phyloP scores from a whole-genome alignment of 37 sponge, comb jelly and placozoan species.

The Mnemiopsis leidyi region DNA sequence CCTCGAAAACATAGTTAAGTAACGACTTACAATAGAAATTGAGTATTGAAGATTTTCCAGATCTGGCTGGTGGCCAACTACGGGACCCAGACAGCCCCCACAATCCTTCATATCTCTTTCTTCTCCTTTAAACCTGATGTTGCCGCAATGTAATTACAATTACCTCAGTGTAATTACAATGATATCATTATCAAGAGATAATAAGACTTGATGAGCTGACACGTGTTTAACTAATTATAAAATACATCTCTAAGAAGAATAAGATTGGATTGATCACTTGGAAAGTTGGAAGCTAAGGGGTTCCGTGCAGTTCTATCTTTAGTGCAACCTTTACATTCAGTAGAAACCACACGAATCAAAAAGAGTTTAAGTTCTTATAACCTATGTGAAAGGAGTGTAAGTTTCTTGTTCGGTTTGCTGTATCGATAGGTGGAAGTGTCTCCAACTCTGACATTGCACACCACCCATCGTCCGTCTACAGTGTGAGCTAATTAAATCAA shows the following conservation, averaged over 20 bases:
- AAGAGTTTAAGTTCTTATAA: too few relatives aligned
- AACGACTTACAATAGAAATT: not conserved
- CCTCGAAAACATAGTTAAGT: not conserved
- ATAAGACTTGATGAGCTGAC: too few relatives aligned
- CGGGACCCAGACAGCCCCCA: conserved; percentile 59
- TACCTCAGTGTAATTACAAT: too few relatives aligned
- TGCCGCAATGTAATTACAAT: too few relatives aligned
- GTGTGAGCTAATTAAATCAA: not conserved
- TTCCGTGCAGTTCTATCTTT: too few relatives aligned
- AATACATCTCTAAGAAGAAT: too few relatives aligned
- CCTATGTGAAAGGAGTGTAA: not conserved
- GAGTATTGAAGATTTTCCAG: conserved; percentile 14
- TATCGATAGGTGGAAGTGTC: conserved; percentile 54
- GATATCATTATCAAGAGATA: too few relatives aligned
- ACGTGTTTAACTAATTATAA: too few relatives aligned
- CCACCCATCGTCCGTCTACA: conserved; percentile 23
- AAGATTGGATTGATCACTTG: too few relatives aligned
- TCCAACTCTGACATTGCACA: conserved; percentile 53
- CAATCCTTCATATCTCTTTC: conserved; percentile 22
- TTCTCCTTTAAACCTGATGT: not conserved
- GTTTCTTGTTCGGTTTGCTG: not conserved
- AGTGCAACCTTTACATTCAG: too few relatives aligned
- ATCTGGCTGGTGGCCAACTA: not conserved
- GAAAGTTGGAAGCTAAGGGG: too few relatives aligned
- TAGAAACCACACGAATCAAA: too few relatives aligned